These are phyloP conservation scores for Drosophila auraria DNA, from an alignment of 1,140 invertebrate species.

Conservation along the genomic window DNA sequence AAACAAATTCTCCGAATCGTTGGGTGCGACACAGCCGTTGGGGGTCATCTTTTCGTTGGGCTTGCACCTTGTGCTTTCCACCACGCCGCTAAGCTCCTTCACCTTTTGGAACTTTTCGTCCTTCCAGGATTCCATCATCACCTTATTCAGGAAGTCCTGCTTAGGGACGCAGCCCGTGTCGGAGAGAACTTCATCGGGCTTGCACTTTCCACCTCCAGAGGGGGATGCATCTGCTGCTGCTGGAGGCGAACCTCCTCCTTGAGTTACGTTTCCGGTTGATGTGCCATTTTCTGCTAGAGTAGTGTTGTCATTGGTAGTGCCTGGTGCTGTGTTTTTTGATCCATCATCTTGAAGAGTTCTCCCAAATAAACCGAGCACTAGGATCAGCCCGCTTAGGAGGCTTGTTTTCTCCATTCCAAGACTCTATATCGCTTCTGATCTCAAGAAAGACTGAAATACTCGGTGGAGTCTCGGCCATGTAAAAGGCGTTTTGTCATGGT, in stretches of 20 bases:
- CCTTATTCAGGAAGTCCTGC: neutral
- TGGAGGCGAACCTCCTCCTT: neutral
- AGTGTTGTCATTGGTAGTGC: neutral
- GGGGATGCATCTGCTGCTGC: neutral
- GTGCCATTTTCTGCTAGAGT: neutral
- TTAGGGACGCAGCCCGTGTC: constrained; percentile 37
- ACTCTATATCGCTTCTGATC: neutral
- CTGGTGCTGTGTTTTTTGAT: neutral
- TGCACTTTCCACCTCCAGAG: constrained; percentile 9
- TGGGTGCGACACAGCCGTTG: constrained; percentile 11
- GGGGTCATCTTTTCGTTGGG: constrained; percentile 24
- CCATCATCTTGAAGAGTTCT: neutral
- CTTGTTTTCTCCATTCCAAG: neutral
- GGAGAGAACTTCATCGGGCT: constrained; percentile 23
- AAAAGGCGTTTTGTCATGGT: neutral
- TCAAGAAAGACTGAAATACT: neutral
- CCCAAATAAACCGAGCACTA: neutral
- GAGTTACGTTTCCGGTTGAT: too few species aligned
- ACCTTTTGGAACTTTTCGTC: constrained; percentile 19
- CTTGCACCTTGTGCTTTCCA: constrained; percentile 1
- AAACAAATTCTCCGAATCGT: neutral
- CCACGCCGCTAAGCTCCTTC: neutral
- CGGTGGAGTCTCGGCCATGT: neutral
- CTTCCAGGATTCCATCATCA: constrained; percentile 19
- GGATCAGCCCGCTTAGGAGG: neutral